These are phyloP conservation scores for Urocyon cinereoargenteus DNA, from an alignment of 2,797 vertebrate species.

Conservation along the genomic window DNA sequence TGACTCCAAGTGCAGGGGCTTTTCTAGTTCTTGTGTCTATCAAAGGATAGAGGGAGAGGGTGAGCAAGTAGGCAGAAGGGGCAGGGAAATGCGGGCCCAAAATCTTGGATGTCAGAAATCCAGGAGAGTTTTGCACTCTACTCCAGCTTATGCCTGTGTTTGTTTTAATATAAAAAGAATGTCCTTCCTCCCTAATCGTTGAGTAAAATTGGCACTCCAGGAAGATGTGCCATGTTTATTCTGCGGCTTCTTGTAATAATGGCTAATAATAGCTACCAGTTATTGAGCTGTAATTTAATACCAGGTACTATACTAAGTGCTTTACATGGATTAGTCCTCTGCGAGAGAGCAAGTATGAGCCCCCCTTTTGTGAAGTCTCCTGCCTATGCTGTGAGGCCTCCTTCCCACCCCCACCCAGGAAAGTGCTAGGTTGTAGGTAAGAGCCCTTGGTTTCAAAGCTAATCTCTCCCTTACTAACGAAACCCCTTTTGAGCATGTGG, in stretches of 20 bases:
- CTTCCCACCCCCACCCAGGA: background rate
- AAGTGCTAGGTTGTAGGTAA: background rate
- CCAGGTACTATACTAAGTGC: background rate
- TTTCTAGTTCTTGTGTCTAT: background rate
- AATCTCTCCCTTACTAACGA: background rate
- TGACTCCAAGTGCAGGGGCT: background rate
- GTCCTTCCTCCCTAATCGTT: background rate
- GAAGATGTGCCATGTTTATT: conserved; percentile 35
- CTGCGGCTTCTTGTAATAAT: conserved; percentile 53
- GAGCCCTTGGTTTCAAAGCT: background rate
- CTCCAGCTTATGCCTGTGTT: background rate
- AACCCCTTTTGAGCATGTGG: background rate
- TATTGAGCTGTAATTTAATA: conserved; percentile 51
- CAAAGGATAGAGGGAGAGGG: background rate
- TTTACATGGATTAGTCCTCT: background rate
- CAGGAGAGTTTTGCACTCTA: background rate
- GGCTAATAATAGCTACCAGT: conserved; percentile 71
- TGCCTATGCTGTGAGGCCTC: background rate
- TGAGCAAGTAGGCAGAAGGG: background rate
- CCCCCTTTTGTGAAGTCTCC: background rate
- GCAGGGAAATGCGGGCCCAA: background rate
- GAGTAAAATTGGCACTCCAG: conserved; percentile 16
- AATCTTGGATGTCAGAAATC: background rate
- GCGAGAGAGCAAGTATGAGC: background rate
- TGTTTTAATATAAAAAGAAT: background rate